phyloP scores from a whole-genome alignment of 2,888 invertebrate species.

The Laspeyria flexula region DNA sequence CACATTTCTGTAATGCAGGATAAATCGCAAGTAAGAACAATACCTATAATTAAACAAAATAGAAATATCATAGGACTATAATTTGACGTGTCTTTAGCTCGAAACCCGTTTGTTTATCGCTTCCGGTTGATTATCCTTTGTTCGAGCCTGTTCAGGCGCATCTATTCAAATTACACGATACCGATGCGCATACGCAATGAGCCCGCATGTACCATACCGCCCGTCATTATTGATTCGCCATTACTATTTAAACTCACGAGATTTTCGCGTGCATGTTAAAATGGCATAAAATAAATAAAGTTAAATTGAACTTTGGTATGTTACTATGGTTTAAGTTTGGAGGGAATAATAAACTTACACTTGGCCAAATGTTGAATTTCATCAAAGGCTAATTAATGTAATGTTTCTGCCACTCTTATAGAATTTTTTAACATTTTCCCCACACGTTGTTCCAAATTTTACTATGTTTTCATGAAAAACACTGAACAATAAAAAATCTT shows the following conservation, averaged over 20 bases:
- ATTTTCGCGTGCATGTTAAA: not conserved
- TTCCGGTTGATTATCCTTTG: conserved; percentile 77
- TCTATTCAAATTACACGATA: conserved; percentile 76
- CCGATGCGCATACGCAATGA: conserved; percentile 81
- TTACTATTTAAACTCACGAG: conserved; percentile 7
- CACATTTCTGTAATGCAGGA: too few relatives aligned
- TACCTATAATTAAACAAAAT: conserved; percentile 10
- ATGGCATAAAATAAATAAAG: too few relatives aligned
- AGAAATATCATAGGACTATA: conserved; percentile 12
- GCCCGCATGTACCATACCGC: conserved; percentile 64
- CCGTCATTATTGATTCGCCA: conserved; percentile 42
- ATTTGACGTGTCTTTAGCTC: conserved; percentile 30
- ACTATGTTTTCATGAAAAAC: too few relatives aligned
- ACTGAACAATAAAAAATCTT: too few relatives aligned
- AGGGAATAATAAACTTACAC: too few relatives aligned
- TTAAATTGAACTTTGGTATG: too few relatives aligned
- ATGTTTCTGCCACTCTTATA: too few relatives aligned
- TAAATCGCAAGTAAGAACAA: not conserved
- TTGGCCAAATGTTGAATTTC: too few relatives aligned
- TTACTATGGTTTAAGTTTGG: too few relatives aligned
- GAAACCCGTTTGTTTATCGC: conserved; percentile 67
- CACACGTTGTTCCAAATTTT: too few relatives aligned
- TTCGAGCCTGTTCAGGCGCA: conserved; percentile 73
- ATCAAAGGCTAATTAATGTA: too few relatives aligned
- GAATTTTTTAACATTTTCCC: too few relatives aligned